These are phyloP conservation scores for Drosophila chauvacae DNA, from an alignment of 1,140 invertebrate genomes.

Conservation along the genomic window DNA sequence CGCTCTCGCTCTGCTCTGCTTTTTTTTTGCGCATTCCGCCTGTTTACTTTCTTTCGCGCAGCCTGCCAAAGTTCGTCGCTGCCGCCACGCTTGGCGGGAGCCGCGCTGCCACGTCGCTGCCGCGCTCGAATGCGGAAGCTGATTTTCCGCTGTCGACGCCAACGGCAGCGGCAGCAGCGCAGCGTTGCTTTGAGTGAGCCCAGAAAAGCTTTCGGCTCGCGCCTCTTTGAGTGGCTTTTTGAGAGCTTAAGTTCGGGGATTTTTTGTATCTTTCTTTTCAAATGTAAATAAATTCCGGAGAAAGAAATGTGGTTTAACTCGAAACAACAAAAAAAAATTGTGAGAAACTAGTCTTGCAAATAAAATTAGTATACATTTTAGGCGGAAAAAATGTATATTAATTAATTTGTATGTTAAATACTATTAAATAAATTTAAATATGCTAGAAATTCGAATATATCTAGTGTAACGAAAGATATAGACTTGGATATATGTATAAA, in stretches of 20 bases:
- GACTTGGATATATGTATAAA: too few species aligned
- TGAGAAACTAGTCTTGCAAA: neutral
- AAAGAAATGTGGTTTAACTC: neutral
- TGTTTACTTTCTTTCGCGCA: conserved; percentile 78
- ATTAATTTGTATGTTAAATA: neutral
- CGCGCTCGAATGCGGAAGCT: conserved; percentile 61
- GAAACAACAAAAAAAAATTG: too few species aligned
- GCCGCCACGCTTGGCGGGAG: conserved; percentile 36
- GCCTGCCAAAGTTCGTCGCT: conserved; percentile 49
- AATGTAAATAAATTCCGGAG: conserved; percentile 9
- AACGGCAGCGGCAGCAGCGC: conserved; percentile 23
- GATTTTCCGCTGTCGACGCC: conserved; percentile 36
- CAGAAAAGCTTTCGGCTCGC: conserved; percentile 57
- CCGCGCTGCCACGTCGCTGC: conserved; percentile 6
- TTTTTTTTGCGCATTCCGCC: conserved; percentile 71
- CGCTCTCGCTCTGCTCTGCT: conserved; percentile 11
- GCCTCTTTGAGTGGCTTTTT: conserved; percentile 36
- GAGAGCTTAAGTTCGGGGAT: conserved; percentile 5
- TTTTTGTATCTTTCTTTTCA: conserved; percentile 8
- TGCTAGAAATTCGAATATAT: neutral
- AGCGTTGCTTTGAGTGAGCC: conserved; percentile 52
- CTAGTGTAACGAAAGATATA: too few species aligned
- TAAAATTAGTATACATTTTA: neutral
- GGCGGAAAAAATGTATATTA: neutral
- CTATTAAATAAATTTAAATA: neutral